Evolutionary conservation across 1,140 invertebrate species (phyloP).

Genomic region (Macrobrachium rosenbergii): DNA sequence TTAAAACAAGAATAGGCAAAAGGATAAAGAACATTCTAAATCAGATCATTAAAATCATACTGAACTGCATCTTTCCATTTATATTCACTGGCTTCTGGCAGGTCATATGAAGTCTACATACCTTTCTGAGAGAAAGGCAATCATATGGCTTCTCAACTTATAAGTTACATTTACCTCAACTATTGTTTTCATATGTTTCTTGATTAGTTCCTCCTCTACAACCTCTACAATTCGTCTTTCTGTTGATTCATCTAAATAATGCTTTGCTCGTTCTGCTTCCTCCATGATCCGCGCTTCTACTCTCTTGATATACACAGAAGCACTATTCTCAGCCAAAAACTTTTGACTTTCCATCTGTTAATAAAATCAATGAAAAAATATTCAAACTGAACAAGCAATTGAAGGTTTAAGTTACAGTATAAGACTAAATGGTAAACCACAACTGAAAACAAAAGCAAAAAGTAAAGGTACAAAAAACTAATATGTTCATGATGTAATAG

Average conservation of each 20-base stretch:
- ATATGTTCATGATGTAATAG: no score
- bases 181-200: slow-evolving; percentile 99
- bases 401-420: no score
- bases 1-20: not conserved
- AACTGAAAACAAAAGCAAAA: not conserved
- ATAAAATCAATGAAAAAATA: slow-evolving; percentile 66
- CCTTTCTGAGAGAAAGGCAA: slow-evolving; percentile 66
- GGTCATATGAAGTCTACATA: not conserved
- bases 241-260: slow-evolving; percentile 98
- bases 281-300: slow-evolving; percentile 97
- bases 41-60: no score
- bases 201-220: slow-evolving; percentile 97
- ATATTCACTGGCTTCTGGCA: no score
- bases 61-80: no score
- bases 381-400: no score
- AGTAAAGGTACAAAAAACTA: no score
- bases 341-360: slow-evolving; percentile 96
- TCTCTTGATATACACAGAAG: slow-evolving; percentile 98
- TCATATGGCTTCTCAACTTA: slow-evolving; percentile 53
- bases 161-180: slow-evolving; percentile 79
- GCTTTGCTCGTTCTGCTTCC: slow-evolving; percentile 96
- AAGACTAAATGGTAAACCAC: not conserved
- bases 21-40: no score
- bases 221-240: slow-evolving; percentile 96
- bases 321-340: slow-evolving; percentile 98